Evolutionary conservation across 2,888 invertebrate species (phyloP), one percentile per base, ranked within the genome.

Genomic region (Lacanobia wlatinum): DNA sequence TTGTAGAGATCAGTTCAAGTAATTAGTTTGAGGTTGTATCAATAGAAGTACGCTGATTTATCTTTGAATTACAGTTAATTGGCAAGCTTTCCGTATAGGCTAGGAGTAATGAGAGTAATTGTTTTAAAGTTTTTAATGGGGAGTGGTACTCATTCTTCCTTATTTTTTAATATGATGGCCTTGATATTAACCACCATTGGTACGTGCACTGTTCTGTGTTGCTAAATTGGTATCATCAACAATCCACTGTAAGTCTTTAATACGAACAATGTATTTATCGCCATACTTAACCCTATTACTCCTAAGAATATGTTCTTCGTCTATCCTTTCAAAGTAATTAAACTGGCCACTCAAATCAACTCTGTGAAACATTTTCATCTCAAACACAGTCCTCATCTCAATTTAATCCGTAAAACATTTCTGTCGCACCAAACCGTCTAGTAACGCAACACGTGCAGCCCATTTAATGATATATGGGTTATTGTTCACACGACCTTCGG

Each of bases 401-500:
- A 28, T 62, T 12, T 12, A n/a, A 50, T 16, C 5, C 14, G 10
- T 16, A 14, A 52, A 59, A 69, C 69, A 48, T 48, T 46, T 38
- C 34, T 40, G 18, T 59, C 63, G 60, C 48, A 56, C 66, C 55
- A 58, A 40, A 21, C 23, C 28, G 16, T 59, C 48, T 58, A 64
- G 23, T 58, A 61, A 76, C 72, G 66, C 67, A 64, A 76, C 82
- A 81, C 84, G 82, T 84, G 73, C 71, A 52, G 28, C 18, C 52
- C 23, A 73, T 69, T 34, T 72, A 58, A 68, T 71, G 84, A 86
- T 78, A 67, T 82, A 86, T 86, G 38, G 87, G 76, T 84, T 84
- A 85, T 85, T 85, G 85, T 85, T 84, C 56, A 62, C 34, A 21
- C 48, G 87, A 61, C 84, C 85, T 85, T 82, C 84, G 75, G n/a